These are phyloP conservation scores for Tolypeutes matacus DNA, from an alignment of 2,797 vertebrate species.

Conservation along the genomic window DNA sequence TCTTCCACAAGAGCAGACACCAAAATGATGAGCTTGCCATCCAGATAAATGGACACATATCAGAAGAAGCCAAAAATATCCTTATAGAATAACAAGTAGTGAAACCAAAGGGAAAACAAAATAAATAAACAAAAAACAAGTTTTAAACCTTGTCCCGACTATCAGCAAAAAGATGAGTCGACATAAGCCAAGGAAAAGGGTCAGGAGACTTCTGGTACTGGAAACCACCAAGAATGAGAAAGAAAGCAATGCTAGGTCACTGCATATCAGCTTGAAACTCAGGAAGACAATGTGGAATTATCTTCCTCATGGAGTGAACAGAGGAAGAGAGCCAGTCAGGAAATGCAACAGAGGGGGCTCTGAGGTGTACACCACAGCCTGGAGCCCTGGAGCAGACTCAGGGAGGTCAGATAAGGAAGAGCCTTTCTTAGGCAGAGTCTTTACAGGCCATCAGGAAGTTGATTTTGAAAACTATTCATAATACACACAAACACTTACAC, in stretches of 20 bases:
- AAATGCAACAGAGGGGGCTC: neutral
- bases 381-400: neutral
- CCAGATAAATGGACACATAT: neutral
- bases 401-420: neutral
- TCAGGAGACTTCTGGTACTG: neutral
- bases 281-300: neutral
- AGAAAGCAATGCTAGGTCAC: neutral
- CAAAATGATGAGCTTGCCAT: neutral
- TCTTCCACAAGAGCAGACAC: neutral
- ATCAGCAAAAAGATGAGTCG: neutral
- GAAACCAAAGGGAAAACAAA: neutral
- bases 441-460: neutral
- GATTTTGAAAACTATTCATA: neutral
- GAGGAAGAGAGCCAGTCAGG: neutral
- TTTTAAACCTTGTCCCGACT: neutral
- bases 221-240: neutral
- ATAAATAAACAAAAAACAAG: neutral
- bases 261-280: neutral
- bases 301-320: neutral
- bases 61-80: neutral
- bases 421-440: neutral
- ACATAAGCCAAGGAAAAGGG: neutral
- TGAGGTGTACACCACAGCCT: neutral
- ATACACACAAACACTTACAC: neutral
- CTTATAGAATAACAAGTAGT: neutral